Evolutionary conservation across 2,888 invertebrate genomes (phyloP), one percentile per base, ranked within the genome.

Genomic region (Fragum whitleyi): DNA sequence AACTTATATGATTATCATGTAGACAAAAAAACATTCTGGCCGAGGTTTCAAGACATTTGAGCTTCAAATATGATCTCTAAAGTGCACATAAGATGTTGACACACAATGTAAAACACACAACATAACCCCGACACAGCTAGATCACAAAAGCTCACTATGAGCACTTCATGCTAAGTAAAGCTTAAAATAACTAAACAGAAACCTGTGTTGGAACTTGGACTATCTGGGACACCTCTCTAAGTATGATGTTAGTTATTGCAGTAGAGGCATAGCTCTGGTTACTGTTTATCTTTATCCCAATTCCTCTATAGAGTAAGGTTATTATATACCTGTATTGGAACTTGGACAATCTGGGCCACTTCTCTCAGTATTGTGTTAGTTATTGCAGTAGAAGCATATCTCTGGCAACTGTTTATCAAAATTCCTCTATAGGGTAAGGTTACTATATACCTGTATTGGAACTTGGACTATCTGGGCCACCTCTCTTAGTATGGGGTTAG

Each of bases 241-340:
- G 87, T n/a, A 95, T 92, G 3, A 94, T 87, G 19, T 94, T 92
- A 0, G 95, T 95, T 67, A 94, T 90, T 14, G 94, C 91, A 0
- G 94, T 95, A 1, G 95, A 94, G 2, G 95, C 95, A 86, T 95
- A 95, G 0, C 94, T 89, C 89, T 95, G 95, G 87, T 95, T 95
- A 72, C 94, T 91, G 84, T 95, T 95, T 83, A 94, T 92, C 32
- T 88, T 94, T 94, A 94, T 70, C 36, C 93, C 93, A 61, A 93
- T 90, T 23, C 94, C 94, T 89, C 93, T 92, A 77, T 94, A 92
- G 36, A 94, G 86, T 0, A n/a, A n/a, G n/a, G n/a, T n/a, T n/a
- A n/a, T n/a, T n/a, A n/a, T n/a, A n/a, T 28, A 94, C 94, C 93
- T 95, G 95, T 39, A 95, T 86, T 7, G 95, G 94, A 7, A 95